These are phyloP conservation scores for Rotaria socialis DNA, from an alignment of 2,888 invertebrate species.

Conservation along the genomic window DNA sequence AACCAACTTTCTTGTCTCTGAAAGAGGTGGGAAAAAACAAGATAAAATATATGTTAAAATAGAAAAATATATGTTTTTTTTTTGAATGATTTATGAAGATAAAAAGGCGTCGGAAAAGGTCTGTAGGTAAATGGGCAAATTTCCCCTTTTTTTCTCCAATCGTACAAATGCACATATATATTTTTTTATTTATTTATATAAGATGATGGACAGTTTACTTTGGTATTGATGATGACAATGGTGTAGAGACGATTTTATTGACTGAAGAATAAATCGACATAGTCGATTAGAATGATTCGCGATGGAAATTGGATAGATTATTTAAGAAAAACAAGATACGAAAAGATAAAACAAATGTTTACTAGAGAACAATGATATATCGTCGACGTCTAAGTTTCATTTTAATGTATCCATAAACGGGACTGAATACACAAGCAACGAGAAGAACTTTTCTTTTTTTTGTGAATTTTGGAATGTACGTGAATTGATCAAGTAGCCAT, in stretches of 20 bases:
- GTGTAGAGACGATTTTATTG: background rate
- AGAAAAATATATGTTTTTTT: background rate
- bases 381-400: conserved; percentile 1
- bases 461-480: background rate
- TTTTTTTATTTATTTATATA: background rate
- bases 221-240: conserved; percentile 5
- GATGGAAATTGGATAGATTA: conserved; percentile 3
- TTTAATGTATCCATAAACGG: conserved; percentile 1
- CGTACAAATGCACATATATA: background rate
- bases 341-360: background rate
- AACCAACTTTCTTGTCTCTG: conserved; percentile 6
- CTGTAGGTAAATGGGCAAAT: background rate
- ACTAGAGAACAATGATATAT: conserved; percentile 14
- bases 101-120: background rate
- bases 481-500: background rate
- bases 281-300: background rate
- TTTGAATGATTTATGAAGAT: background rate
- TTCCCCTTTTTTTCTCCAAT: background rate
- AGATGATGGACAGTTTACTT: conserved; percentile 26
- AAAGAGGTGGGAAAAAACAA: background rate
- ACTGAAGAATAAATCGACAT: conserved; percentile 20
- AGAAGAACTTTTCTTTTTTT: conserved; percentile 1
- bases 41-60: background rate
- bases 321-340: background rate
- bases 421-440: background rate